A percentile compares a stretch with the other conserved stretches of the same genome.
These are phyloP conservation scores for Lycocerus yunnanus DNA, from an alignment of 2,888 invertebrate genomes.

Conservation along the genomic window DNA sequence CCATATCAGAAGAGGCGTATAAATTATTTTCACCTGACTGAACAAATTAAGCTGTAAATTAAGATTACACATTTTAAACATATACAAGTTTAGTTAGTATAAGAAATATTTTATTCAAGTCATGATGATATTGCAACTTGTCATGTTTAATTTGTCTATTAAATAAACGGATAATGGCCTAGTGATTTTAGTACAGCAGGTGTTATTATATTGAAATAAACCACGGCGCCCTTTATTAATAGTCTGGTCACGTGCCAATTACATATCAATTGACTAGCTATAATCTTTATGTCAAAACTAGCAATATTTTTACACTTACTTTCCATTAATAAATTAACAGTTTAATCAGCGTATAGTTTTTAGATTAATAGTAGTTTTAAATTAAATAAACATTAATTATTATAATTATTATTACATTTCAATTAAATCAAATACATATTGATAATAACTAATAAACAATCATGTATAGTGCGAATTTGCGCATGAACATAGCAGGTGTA, in stretches of 20 bases:
- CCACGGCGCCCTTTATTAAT: slow-evolving; percentile 37
- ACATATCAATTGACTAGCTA: background rate
- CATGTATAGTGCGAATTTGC: no score
- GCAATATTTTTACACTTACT: background rate
- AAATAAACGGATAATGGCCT: slow-evolving; percentile 40
- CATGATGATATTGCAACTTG: slow-evolving; percentile 43
- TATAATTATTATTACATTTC: background rate
- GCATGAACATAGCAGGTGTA: no score
- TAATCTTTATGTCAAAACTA: background rate
- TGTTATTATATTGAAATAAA: slow-evolving; percentile 40
- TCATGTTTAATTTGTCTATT: slow-evolving; percentile 46
- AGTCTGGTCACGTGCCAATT: slow-evolving; percentile 31
- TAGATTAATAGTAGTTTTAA: background rate
- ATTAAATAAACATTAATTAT: background rate
- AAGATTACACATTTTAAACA: slow-evolving; percentile 16
- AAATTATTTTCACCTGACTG: slow-evolving; percentile 14
- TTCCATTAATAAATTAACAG: background rate
- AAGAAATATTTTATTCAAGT: slow-evolving; percentile 14
- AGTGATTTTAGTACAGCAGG: slow-evolving; percentile 44
- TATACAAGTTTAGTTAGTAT: background rate
- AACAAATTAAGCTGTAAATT: slow-evolving; percentile 23
- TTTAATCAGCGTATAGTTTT: background rate
- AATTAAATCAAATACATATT: no score
- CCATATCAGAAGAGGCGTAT: background rate
- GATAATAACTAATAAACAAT: no score